A percentile compares a stretch with the other conserved stretches of the same genome.
Conservation (phyloP, 2,888 invertebrate species). For the Drosophila kambysellisi region DNA sequence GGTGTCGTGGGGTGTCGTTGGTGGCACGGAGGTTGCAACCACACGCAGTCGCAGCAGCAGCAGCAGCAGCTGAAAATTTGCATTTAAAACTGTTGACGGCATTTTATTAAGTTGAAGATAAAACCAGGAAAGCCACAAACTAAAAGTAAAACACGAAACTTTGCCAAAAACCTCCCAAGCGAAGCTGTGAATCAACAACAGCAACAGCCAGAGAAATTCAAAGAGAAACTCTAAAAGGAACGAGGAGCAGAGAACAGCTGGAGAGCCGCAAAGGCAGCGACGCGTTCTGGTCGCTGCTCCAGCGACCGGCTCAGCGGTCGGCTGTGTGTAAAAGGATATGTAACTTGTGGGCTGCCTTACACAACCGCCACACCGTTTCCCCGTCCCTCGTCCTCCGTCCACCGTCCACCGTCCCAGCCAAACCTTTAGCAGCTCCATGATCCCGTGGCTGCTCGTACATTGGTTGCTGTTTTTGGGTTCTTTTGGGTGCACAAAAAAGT, state of each 20-base stretch:
- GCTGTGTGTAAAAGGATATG: slow-evolving; percentile 75
- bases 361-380: slow-evolving; percentile 31
- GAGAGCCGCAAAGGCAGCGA: slow-evolving; percentile 28
- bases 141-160: slow-evolving; percentile 80
- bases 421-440: neutral
- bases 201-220: slow-evolving; percentile 39
- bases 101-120: slow-evolving; percentile 81
- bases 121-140: slow-evolving; percentile 82
- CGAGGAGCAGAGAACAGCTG: slow-evolving; percentile 14
- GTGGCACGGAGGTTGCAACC: slow-evolving; percentile 48
- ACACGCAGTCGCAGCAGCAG: slow-evolving; percentile 53
- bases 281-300: slow-evolving; percentile 51
- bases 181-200: slow-evolving; percentile 75
- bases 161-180: slow-evolving; percentile 71
- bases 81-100: slow-evolving; percentile 82
- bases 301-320: slow-evolving; percentile 72
- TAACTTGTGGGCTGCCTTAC: slow-evolving; percentile 79
- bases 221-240: slow-evolving; percentile 24
- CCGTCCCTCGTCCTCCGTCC: neutral
- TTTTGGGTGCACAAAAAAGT: slow-evolving; percentile 65
- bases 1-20: neutral
- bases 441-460: neutral
- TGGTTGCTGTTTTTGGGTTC: slow-evolving; percentile 52
- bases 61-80: slow-evolving; percentile 72
- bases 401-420: no score